Conservation (phyloP, 2,888 invertebrate species). For the Lasioglossum malachurum region DNA sequence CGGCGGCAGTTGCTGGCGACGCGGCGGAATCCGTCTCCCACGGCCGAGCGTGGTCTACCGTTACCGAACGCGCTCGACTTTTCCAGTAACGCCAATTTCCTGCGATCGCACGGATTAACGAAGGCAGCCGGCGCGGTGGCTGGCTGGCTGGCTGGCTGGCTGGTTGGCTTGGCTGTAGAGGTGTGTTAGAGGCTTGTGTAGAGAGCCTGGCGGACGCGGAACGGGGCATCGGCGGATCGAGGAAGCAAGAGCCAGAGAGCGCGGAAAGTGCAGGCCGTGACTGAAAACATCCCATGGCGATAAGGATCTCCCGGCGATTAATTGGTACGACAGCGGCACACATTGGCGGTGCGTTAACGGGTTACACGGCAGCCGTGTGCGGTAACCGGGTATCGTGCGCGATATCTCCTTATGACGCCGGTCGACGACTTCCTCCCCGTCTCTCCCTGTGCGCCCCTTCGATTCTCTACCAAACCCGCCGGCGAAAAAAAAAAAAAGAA, state of each 20-base stretch:
- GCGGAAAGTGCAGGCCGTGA: constrained; percentile 67
- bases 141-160: not conserved
- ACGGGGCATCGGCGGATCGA: constrained; percentile 41
- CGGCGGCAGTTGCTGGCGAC: not conserved
- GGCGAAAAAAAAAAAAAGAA: not conserved
- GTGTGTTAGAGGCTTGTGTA: not conserved
- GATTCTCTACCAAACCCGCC: not conserved
- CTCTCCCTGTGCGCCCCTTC: constrained; percentile 17
- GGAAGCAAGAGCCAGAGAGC: constrained; percentile 45
- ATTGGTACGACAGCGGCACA: constrained; percentile 83
- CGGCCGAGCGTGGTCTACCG: constrained; percentile 17
- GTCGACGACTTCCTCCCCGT: constrained; percentile 63
- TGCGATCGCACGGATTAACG: constrained; percentile 37
- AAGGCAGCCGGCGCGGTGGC: not conserved
- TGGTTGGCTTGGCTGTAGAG: not conserved
- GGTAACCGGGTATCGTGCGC: constrained; percentile 66
- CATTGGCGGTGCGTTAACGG: constrained; percentile 69
- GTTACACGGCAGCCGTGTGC: constrained; percentile 54
- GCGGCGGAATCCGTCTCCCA: not conserved
- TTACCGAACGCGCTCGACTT: constrained; percentile 34
- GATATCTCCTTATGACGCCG: constrained; percentile 71
- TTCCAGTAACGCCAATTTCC: constrained; percentile 53
- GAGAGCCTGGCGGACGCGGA: constrained; percentile 23
- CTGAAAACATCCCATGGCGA: constrained; percentile 72
- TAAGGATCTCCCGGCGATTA: constrained; percentile 80